Conservation (phyloP, 2,888 invertebrate genomes). For the Spisula solida region DNA sequence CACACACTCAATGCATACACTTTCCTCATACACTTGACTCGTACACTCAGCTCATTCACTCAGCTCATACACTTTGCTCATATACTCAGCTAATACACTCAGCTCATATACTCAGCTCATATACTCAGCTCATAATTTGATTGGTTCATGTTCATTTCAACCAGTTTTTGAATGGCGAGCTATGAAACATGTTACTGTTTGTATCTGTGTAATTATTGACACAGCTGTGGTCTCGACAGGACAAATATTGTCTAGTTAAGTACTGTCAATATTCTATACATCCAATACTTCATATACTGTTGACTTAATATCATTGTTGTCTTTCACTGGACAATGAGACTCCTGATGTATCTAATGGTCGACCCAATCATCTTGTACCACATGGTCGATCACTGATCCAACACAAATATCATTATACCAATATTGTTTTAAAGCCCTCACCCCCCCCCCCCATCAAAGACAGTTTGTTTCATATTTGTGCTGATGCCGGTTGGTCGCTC, state of each 20-base stretch:
- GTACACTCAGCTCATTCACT: no score
- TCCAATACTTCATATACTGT: neutral
- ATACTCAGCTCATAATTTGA: no score
- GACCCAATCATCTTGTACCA: neutral
- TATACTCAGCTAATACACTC: no score
- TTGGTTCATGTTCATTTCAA: neutral
- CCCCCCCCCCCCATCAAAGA: no score
- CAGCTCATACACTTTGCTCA: no score
- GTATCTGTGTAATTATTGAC: neutral
- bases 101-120: no score
- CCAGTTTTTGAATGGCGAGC: neutral
- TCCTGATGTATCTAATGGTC: neutral
- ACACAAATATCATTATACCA: no score
- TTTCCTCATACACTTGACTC: no score
- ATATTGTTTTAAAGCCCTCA: no score
- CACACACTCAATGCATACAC: neutral
- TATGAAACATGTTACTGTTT: constrained; percentile 8
- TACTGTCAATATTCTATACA: neutral
- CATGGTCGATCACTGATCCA: no score
- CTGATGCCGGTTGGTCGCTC: no score
- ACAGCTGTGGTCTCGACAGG: constrained; percentile 7
- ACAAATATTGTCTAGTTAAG: neutral
- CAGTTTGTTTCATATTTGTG: no score
- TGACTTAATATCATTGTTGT: neutral
- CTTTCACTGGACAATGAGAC: neutral